These are phyloP conservation scores for Campoletis sonorensis DNA, from an alignment of 1,140 invertebrate genomes.

Conservation along the genomic window DNA sequence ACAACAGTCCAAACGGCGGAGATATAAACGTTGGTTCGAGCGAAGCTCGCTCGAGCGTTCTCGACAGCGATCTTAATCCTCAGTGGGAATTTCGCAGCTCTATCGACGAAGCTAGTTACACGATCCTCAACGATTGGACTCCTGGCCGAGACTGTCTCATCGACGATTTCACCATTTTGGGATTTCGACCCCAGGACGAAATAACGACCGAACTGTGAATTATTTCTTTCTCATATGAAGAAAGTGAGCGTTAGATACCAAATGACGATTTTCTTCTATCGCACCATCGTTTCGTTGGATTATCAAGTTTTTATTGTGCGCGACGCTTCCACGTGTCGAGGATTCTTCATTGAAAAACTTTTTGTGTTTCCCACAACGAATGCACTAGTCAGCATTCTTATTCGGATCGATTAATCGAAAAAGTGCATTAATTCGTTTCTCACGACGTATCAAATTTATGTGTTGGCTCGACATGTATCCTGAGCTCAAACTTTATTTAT, in stretches of 20 bases:
- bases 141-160: conserved; percentile 82
- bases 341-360: too few species aligned
- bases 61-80: conserved; percentile 72
- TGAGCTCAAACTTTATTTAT: too few species aligned
- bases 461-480: too few species aligned
- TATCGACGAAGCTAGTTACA: conserved; percentile 71
- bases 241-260: conserved; percentile 2
- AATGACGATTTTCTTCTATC: background rate
- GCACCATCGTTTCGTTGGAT: background rate
- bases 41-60: conserved; percentile 53
- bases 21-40: conserved; percentile 44
- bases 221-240: conserved; percentile 6
- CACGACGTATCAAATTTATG: too few species aligned
- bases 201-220: conserved; percentile 85
- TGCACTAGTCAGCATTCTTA: conserved; percentile 43
- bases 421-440: too few species aligned
- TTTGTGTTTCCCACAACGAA: background rate
- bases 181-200: conserved; percentile 86
- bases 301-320: too few species aligned
- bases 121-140: conserved; percentile 79
- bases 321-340: too few species aligned
- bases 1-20: conserved; percentile 49
- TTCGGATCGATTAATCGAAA: too few species aligned
- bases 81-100: conserved; percentile 76
- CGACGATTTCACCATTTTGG: conserved; percentile 85